Conservation (phyloP, 1,140 invertebrate genomes). For the Hyles vespertilio region DNA sequence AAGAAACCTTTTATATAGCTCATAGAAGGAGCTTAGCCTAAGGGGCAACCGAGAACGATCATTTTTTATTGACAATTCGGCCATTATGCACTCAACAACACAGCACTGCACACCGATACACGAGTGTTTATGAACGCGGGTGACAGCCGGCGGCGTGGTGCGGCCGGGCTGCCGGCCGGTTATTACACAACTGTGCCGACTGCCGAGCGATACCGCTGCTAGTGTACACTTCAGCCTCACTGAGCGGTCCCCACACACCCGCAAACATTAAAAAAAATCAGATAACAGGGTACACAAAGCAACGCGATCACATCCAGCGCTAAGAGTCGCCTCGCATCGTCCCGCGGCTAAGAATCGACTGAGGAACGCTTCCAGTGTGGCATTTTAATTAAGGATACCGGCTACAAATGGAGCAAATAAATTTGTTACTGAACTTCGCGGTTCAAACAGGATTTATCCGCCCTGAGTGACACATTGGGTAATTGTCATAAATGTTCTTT, state of each 20-base stretch:
- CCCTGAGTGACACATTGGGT: slow-evolving; percentile 13
- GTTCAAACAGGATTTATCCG: slow-evolving; percentile 72
- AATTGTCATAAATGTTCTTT: slow-evolving; percentile 1
- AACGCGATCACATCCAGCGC: neutral
- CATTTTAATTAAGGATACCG: slow-evolving; percentile 59
- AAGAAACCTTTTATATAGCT: slow-evolving; percentile 63
- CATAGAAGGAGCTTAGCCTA: slow-evolving; percentile 55
- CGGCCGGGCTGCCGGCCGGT: slow-evolving; percentile 44
- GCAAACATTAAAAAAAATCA: neutral
- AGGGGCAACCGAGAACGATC: slow-evolving; percentile 45
- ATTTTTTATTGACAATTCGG: slow-evolving; percentile 50
- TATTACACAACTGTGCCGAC: slow-evolving; percentile 47
- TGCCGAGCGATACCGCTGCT: slow-evolving; percentile 24
- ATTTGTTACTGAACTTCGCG: slow-evolving; percentile 48
- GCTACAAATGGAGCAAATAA: slow-evolving; percentile 43
- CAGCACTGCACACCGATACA: slow-evolving; percentile 19
- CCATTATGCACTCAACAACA: slow-evolving; percentile 45
- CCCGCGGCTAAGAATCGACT: slow-evolving; percentile 35
- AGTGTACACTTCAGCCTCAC: slow-evolving; percentile 7
- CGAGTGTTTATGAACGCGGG: slow-evolving; percentile 6
- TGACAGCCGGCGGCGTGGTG: slow-evolving; percentile 28
- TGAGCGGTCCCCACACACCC: slow-evolving; percentile 7
- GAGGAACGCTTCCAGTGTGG: slow-evolving; percentile 26
- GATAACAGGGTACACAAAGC: neutral
- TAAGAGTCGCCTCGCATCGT: slow-evolving; percentile 3